These are phyloP conservation scores for Emydoidea blandingii DNA, from an alignment of 2,797 vertebrate species.

Conservation along the genomic window DNA sequence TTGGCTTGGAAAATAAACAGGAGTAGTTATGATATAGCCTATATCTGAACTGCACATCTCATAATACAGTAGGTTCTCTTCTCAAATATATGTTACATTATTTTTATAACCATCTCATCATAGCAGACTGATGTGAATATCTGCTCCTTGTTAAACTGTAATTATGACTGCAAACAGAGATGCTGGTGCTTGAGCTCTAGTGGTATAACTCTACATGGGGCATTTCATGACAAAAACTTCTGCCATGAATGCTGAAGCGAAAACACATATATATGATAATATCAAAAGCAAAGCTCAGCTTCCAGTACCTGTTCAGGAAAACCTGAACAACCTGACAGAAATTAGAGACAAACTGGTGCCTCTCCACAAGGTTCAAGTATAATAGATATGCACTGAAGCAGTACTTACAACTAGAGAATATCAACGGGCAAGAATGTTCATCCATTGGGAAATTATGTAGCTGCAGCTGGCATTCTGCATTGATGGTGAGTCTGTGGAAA, in stretches of 20 bases:
- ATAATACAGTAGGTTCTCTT: neutral
- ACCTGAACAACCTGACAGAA: neutral
- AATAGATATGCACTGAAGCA: neutral
- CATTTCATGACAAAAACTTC: neutral
- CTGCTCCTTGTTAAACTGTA: neutral
- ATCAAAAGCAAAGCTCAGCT: neutral
- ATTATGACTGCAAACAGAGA: neutral
- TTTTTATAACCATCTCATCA: neutral
- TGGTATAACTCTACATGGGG: neutral
- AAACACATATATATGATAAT: neutral
- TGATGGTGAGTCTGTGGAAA: conserved; percentile 91
- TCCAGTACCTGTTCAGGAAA: neutral
- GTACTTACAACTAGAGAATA: conserved; percentile 99
- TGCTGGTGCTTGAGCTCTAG: neutral
- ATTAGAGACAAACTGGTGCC: neutral
- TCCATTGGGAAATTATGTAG: conserved; percentile 99
- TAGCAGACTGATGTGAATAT: neutral
- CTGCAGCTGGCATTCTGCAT: conserved; percentile 95
- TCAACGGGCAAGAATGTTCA: conserved; percentile 94
- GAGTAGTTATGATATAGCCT: neutral
- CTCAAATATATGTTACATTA: neutral
- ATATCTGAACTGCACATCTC: neutral
- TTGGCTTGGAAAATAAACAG: neutral
- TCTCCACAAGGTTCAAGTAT: neutral
- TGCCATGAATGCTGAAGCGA: neutral